Percentiles rank a stretch among this genome's conserved stretches.
These are phyloP conservation scores for Fragum whitleyi DNA, from an alignment of 2,888 invertebrate species.

Conservation along the genomic window DNA sequence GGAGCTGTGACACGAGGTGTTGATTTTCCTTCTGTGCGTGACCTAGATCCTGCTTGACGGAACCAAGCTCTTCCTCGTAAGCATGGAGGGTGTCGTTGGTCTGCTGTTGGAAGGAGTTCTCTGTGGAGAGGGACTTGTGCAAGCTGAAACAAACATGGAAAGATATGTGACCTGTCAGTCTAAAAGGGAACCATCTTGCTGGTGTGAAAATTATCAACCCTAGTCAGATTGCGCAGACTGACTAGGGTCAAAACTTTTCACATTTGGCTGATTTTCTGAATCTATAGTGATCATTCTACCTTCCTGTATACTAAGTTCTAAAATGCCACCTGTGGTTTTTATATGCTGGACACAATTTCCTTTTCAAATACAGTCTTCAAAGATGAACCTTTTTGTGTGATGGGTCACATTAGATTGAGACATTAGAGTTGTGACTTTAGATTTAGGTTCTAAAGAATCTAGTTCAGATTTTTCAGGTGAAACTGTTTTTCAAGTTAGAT, in stretches of 20 bases:
- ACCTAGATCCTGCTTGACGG: slow-evolving; percentile 58
- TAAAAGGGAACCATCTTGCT: not conserved
- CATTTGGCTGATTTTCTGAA: too few species aligned
- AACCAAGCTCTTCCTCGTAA: slow-evolving; percentile 67
- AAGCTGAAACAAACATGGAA: slow-evolving; percentile 70
- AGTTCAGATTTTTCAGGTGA: too few species aligned
- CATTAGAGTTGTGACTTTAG: too few species aligned
- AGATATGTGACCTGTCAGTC: too few species aligned
- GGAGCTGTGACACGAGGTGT: slow-evolving; percentile 68
- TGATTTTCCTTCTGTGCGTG: slow-evolving; percentile 70
- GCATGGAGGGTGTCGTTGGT: slow-evolving; percentile 72
- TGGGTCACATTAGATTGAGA: too few species aligned
- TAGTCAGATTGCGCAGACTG: not conserved
- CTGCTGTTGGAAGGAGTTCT: slow-evolving; percentile 72
- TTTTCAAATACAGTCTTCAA: too few species aligned
- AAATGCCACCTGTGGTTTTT: not conserved
- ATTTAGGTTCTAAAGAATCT: too few species aligned
- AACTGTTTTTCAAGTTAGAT: too few species aligned
- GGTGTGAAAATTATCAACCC: not conserved
- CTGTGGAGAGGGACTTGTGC: slow-evolving; percentile 79
- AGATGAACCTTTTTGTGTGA: too few species aligned
- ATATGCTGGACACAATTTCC: too few species aligned
- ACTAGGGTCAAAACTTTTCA: too few species aligned
- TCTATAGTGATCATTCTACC: too few species aligned
- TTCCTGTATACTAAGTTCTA: not conserved